A percentile compares a stretch with the other conserved stretches of the same genome.
phyloP scores from a whole-genome alignment of 2,113 vertebrate genomes.

The Leiothrix lutea region DNA sequence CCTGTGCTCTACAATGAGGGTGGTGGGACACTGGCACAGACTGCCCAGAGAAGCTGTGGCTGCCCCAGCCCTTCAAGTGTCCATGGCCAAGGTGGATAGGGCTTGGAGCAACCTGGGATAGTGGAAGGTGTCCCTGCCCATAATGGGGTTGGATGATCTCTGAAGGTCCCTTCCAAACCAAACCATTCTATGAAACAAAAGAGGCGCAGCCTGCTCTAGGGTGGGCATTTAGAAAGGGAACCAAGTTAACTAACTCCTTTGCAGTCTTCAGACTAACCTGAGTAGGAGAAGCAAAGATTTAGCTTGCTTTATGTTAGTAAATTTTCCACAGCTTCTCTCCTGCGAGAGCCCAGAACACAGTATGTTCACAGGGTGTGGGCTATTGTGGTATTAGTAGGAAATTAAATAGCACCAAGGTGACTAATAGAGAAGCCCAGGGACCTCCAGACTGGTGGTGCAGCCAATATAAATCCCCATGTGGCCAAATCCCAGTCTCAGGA shows the following conservation, averaged over 20 bases:
- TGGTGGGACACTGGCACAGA: neutral
- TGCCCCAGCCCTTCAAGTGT: neutral
- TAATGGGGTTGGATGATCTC: rapidly evolving
- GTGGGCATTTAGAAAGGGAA: neutral
- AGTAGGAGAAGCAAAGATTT: neutral
- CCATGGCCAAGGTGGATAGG: neutral
- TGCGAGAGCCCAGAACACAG: neutral
- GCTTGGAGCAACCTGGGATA: neutral
- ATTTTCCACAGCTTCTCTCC: neutral
- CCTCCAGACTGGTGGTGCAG: neutral
- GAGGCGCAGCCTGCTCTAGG: neutral
- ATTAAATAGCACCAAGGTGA: neutral
- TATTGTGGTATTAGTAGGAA: neutral
- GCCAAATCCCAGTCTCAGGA: neutral
- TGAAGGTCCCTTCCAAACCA: neutral
- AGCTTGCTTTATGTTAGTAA: neutral
- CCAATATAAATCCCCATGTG: neutral
- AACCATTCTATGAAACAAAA: neutral
- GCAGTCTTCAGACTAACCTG: neutral
- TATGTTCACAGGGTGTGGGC: neutral
- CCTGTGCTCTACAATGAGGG: neutral
- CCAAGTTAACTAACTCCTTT: neutral
- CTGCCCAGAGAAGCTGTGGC: neutral
- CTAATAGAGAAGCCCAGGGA: neutral
- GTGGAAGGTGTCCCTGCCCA: neutral